Evolutionary conservation across 2,888 invertebrate genomes (phyloP), one percentile per base, ranked within the genome.

Genomic region (Drosophila aldrichi): DNA sequence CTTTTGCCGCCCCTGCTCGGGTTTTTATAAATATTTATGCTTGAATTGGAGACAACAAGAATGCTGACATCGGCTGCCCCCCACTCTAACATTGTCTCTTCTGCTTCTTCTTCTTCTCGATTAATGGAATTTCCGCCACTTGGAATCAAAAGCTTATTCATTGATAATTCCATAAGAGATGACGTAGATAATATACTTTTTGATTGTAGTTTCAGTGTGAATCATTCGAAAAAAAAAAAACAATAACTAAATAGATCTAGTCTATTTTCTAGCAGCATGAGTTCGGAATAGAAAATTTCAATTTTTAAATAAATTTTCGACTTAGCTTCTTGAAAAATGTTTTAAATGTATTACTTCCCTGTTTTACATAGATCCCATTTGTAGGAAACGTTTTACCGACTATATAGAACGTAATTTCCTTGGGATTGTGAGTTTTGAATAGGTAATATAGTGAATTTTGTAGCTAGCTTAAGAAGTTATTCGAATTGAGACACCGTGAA

Each of bases 11-110:
- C 40, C 40, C 40, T 36, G 34, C 48, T 48, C 32, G 43, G 72
- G 60, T 29, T 64, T 75, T 29, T 71, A 83, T 81, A 86, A 81
- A 87, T 84, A 87, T 89, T 89, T 89, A 87, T 89, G 74, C 70
- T 76, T 72, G 71, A 57, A 55, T 57, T 69, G 78, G 71, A 58
- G 70, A 74, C 78, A 83, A 73, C 73, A 66, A 64, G 55, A 59
- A 79, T 40, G 77, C 41, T 75, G 70, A 75, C 79, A 48, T 44
- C 29, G 52, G 8, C 29, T 2, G 3, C 0, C 25, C 38, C 36
- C 12, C 22, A 4, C 8, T 38, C 12, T 6, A 12, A 16, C 10
- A 10, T 8, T n/a, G 16, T 10, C 29, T 20, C 34, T 16, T 12
- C 46, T n/a, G 9, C 43, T 20, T 12, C 49, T 36, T 36, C 38